Evolutionary conservation across 2,888 invertebrate genomes (phyloP), one percentile per base, ranked within the genome.

Genomic region (Xanthia togata): DNA sequence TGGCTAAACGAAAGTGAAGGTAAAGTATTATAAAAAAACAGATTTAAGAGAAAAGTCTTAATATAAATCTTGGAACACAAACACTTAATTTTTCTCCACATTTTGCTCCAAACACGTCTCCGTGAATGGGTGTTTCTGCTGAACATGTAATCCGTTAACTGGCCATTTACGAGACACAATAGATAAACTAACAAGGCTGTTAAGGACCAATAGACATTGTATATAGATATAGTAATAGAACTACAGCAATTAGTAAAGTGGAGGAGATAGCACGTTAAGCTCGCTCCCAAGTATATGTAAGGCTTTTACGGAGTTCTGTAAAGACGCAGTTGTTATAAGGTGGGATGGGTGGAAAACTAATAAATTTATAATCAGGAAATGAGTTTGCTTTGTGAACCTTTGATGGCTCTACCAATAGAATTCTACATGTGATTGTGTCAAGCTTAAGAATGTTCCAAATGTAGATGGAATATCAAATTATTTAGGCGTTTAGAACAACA

Each of bases 111-210:
- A 41, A 67, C 62, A 23, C 35, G 60, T 59, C 57, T 53, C 68
- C 63, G 74, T 63, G 70, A 81, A 77, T 78, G 70, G 74, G 41
- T 73, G 79, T 86, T 86, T 78, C 76, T 64, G 71, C 68, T 76
- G 60, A 85, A 79, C 63, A 53, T 80, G 75, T 83, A 86, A 87
- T 83, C 83, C 83, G 89, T 82, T 88, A 88, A 89, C 86, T 87
- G 73, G 81, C 84, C 84, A 81, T 83, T 87, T 81, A 74, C 80
- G 72, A 82, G 70, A 81, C 68, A 76, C 63, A 81, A 81, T 73
- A 84, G 79, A 86, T 88, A 88, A 88, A 86, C 72, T 69, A 80
- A 87, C 80, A 88, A 73, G 78, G 50, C 31, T 76, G 85, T 85
- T 65, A 80, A 79, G 76, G 75, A 62, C 81, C 79, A 82, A 87